These are phyloP conservation scores for Drosophila erecta DNA, from an alignment of 1,140 invertebrate species.

Conservation along the genomic window DNA sequence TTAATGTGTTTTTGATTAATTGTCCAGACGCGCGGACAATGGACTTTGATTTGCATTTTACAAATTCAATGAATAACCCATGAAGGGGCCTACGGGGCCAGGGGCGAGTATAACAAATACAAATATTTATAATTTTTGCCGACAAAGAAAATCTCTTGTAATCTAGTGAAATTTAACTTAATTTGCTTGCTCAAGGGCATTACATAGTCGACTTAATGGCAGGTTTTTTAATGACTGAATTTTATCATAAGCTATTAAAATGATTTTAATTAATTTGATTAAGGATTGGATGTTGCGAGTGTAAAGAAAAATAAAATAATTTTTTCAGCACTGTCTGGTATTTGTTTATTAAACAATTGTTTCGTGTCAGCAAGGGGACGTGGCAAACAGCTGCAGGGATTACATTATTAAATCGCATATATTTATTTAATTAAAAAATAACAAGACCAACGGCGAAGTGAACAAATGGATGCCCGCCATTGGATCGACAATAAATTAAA, in stretches of 20 bases:
- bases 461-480: conserved; percentile 20
- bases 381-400: conserved; percentile 33
- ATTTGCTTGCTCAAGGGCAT: conserved; percentile 29
- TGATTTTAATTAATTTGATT: conserved; percentile 60
- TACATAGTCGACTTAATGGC: background rate
- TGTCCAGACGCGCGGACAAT: conserved; percentile 33
- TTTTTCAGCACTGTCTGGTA: conserved; percentile 6
- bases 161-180: conserved; percentile 8
- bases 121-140: background rate
- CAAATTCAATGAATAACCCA: conserved; percentile 54
- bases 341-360: conserved; percentile 49
- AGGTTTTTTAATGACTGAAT: conserved; percentile 4
- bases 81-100: conserved; percentile 11
- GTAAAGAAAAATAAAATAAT: conserved; percentile 14
- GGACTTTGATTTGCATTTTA: conserved; percentile 54
- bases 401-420: conserved; percentile 42
- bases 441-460: conserved; percentile 18
- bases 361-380: conserved; percentile 11
- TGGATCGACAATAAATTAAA: conserved; percentile 44
- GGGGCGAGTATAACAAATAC: conserved; percentile 5
- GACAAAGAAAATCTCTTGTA: background rate
- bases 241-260: conserved; percentile 19
- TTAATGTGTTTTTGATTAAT: conserved; percentile 68
- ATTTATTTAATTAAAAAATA: conserved; percentile 20
- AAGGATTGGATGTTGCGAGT: conserved; percentile 20